phyloP scores from a whole-genome alignment of 2,113 vertebrate species.

The Neotragus pygmaeus region DNA sequence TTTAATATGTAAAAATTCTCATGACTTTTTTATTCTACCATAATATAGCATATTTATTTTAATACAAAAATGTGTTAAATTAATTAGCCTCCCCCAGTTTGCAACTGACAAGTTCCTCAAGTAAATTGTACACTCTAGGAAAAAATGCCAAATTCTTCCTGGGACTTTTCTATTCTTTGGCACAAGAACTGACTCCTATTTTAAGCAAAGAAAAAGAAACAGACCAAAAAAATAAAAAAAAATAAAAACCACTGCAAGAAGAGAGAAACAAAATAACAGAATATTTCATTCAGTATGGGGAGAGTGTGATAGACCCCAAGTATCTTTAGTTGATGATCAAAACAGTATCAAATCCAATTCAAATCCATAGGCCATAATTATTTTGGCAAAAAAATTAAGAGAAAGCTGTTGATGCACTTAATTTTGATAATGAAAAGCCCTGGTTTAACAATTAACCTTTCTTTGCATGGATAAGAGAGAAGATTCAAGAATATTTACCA shows the following conservation, averaged over 20 bases:
- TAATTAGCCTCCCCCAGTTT: constrained; percentile 1
- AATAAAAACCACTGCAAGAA: not conserved
- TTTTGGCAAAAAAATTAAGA: not conserved
- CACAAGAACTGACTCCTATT: not conserved
- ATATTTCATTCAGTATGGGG: not conserved
- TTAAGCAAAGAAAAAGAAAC: not conserved
- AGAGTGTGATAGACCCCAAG: not conserved
- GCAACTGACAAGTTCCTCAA: constrained; percentile 16
- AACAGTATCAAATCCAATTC: not conserved
- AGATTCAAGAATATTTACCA: not conserved
- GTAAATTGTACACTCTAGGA: not conserved
- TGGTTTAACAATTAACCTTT: not conserved
- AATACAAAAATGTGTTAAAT: constrained; percentile 26
- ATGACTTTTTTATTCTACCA: constrained; percentile 29
- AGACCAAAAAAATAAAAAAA: not conserved
- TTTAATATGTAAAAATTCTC: not conserved
- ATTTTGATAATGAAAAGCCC: constrained; percentile 29
- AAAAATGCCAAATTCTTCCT: constrained; percentile 32
- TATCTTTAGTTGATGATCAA: constrained; percentile 13
- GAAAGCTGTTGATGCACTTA: not conserved
- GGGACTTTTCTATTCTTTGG: constrained; percentile 11
- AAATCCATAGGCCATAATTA: not conserved
- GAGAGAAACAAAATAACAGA: not conserved
- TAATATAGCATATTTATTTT: constrained; percentile 23
- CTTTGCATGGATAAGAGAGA: not conserved